Evolutionary conservation across 2,113 vertebrate genomes (phyloP).

Genomic region (Corythornis madagascariensis): DNA sequence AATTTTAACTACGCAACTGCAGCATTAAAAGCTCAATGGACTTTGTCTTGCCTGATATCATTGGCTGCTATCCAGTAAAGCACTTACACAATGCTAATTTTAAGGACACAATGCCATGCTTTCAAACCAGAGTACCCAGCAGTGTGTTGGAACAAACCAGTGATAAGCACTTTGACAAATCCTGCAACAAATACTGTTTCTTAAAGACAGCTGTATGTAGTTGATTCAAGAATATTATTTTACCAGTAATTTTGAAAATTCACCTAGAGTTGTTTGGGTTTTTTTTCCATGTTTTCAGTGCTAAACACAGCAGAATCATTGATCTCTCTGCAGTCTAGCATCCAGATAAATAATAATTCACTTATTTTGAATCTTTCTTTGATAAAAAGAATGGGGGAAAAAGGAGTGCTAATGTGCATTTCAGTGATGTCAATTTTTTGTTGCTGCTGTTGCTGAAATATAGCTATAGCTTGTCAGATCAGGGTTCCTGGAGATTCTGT

Average conservation of each 20-base stretch:
- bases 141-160: background rate
- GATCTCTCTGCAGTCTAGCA: background rate
- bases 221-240: background rate
- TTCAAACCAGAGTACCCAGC: background rate
- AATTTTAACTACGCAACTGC: background rate
- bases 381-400: background rate
- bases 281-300: rapidly evolving
- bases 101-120: constrained; percentile 15
- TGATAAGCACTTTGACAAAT: background rate
- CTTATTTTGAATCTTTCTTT: background rate
- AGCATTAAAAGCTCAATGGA: background rate
- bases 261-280: background rate
- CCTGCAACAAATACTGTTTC: background rate
- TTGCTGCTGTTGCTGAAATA: background rate
- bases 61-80: constrained; percentile 33
- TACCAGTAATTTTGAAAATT: background rate
- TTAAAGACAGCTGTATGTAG: background rate
- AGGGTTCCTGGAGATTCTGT: background rate
- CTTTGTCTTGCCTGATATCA: constrained; percentile 7
- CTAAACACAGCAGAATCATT: background rate
- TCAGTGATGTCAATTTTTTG: background rate
- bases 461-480: background rate
- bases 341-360: background rate
- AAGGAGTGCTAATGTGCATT: background rate
- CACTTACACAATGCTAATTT: background rate